Base-by-base conservation (phyloP, 2,797 vertebrate species). In the Pseudochromis fuscus region DNA sequence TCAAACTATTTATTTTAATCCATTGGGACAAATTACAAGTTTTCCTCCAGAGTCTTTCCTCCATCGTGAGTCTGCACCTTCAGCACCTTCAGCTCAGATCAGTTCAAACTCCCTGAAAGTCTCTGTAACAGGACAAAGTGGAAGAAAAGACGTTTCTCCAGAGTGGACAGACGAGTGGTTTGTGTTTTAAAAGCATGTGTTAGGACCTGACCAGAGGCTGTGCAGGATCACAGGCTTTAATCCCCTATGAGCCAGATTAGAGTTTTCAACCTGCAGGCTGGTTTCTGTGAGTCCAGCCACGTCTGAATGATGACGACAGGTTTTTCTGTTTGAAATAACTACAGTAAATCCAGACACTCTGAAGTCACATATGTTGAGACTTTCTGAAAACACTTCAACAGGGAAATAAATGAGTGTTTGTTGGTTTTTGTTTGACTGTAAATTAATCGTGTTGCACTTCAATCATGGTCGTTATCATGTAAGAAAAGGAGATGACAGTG, bases 181-280 rank as follows among this genome's bases (percentile, higher is more conserved):
- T 53, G 7, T 52, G 15, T 45, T 77, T 53, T 15, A 16, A 27
- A 60, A 16, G 25, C 7, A 13, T 53, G 38, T 66, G 61, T 71
- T 31, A 6, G 1, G 48, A n/a, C 24, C 18, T 62, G 59, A 19
- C 49, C 30, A 7, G 40, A 31, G 57, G 79, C 61, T 64, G 45
- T 13, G 50, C 44, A 8, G 56, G 69, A 77, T 77, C 64, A 60
- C 63, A 73, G 44, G 42, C 42, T 78, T n/a, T 67, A 72, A 66
- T 66, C 69, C 69, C 18, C 16, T 18, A 4, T 63, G 58, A 75
- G 56, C n/a, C 46, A 18, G 51, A 66, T 67, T 48, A 55, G 18
- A 71, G 55, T 42, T 37, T 55, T 55, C 73, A 46, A 52, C 56
- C 80, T 66, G 59, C 72, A 70, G 77, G 65, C 57, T 33, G 35